phyloP scores from a whole-genome alignment of 2,113 vertebrate genomes.

The Hippoglossus stenolepis region DNA sequence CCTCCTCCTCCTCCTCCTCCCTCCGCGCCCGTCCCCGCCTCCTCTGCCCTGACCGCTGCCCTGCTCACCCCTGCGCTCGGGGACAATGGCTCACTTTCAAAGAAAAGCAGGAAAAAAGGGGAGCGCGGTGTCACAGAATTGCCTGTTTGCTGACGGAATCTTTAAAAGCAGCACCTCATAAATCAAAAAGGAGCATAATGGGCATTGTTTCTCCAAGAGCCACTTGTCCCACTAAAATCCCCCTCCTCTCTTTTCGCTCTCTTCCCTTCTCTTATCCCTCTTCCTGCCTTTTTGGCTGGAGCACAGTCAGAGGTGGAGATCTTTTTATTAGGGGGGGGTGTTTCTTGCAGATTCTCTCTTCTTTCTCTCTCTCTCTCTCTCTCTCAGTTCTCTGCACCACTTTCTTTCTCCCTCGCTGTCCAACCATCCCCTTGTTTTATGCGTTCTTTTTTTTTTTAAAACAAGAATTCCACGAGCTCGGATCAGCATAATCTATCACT shows the following conservation, averaged over 20 bases:
- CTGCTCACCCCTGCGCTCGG: slow-evolving; percentile 66
- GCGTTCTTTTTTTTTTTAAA: slow-evolving; percentile 43
- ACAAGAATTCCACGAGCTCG: slow-evolving; percentile 63
- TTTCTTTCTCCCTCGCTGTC: slow-evolving; percentile 51
- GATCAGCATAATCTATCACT: slow-evolving; percentile 82
- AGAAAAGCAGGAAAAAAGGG: slow-evolving; percentile 74
- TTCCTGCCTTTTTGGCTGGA: slow-evolving; percentile 27
- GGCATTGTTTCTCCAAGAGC: slow-evolving; percentile 82
- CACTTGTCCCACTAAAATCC: slow-evolving; percentile 70
- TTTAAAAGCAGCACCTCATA: slow-evolving; percentile 84
- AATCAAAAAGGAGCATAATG: slow-evolving; percentile 85
- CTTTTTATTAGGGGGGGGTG: slow-evolving; percentile 48
- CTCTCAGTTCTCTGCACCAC: slow-evolving; percentile 51
- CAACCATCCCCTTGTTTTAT: slow-evolving; percentile 61
- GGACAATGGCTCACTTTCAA: slow-evolving; percentile 82
- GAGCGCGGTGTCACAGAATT: slow-evolving; percentile 76
- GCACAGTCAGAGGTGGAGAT: slow-evolving; percentile 66
- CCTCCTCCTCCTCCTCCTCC: slow-evolving; percentile 11
- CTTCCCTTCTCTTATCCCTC: slow-evolving; percentile 24
- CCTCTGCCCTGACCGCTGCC: slow-evolving; percentile 69
- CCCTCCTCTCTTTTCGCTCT: slow-evolving; percentile 19
- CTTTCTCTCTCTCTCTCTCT: slow-evolving; percentile 60
- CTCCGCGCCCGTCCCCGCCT: slow-evolving; percentile 10
- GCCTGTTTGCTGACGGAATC: slow-evolving; percentile 82
- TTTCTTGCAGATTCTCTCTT: slow-evolving; percentile 19